These are phyloP conservation scores for Drosophila fungiperda DNA, from an alignment of 2,888 invertebrate genomes.

Conservation along the genomic window DNA sequence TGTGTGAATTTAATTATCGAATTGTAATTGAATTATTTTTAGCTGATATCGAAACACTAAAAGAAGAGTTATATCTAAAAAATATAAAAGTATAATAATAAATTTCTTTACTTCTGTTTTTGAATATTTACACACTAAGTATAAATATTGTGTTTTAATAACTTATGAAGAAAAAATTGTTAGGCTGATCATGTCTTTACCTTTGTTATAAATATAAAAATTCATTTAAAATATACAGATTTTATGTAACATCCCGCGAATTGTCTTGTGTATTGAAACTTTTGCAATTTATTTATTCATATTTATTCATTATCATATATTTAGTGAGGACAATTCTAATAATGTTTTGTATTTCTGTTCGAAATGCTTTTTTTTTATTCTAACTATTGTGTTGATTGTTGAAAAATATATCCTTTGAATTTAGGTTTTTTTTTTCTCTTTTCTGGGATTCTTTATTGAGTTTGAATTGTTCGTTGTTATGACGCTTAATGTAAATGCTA, in stretches of 20 bases:
- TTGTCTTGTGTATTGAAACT: neutral
- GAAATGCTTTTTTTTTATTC: neutral
- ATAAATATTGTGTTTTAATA: neutral
- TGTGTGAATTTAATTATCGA: neutral
- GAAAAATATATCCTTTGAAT: neutral
- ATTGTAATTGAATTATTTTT: neutral
- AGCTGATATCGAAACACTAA: neutral
- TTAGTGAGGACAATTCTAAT: neutral
- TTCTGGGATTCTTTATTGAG: neutral
- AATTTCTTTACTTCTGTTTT: neutral
- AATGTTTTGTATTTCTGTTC: neutral
- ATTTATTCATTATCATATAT: neutral
- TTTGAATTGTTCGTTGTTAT: conserved; percentile 14
- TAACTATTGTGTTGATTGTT: neutral
- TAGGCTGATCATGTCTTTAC: neutral
- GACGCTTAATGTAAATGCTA: conserved; percentile 22
- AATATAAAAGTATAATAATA: neutral
- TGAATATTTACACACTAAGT: neutral
- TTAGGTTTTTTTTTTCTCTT: neutral
- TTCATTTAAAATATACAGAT: neutral
- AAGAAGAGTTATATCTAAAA: neutral
- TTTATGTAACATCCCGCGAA: neutral
- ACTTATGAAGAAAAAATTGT: neutral
- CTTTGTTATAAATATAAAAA: too few species aligned
- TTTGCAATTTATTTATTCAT: too few species aligned